Evolutionary conservation across 2,797 vertebrate genomes (phyloP).

Genomic region (Lepidocolaptes lacrymiger): DNA sequence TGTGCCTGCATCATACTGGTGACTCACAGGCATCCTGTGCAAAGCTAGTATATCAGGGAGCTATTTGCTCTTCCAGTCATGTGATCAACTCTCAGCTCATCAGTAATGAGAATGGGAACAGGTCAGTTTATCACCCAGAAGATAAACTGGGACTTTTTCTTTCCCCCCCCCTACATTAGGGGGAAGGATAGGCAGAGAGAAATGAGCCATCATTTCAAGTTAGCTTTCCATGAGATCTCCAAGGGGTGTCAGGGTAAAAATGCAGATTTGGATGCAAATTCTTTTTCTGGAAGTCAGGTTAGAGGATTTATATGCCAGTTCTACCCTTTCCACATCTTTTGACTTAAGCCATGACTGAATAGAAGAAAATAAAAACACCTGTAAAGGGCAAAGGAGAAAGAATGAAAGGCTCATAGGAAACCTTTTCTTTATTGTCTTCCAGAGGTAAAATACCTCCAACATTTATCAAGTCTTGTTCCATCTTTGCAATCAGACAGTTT

Average conservation of each 20-base stretch:
- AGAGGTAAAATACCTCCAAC: neutral
- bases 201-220: neutral
- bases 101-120: neutral
- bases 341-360: neutral
- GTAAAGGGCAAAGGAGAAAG: slow-evolving; percentile 15
- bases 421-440: neutral
- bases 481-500: neutral
- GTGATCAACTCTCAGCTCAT: slow-evolving; percentile 11
- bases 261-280: neutral
- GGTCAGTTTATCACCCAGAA: neutral
- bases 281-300: neutral
- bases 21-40: slow-evolving; percentile 39
- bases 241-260: neutral
- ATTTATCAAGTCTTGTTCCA: slow-evolving; percentile 11
- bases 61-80: neutral
- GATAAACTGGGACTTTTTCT: neutral
- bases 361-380: neutral
- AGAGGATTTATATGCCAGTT: neutral
- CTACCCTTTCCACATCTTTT: neutral
- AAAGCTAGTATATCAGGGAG: slow-evolving; percentile 30
- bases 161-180: neutral
- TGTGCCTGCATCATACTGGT: neutral
- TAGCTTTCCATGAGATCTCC: neutral
- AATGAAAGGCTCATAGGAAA: neutral
- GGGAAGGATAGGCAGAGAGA: neutral